Evolutionary conservation across 1,140 invertebrate species (phyloP), one percentile per base, ranked within the genome.

Genomic region (Venustaconcha ellipsiformis): DNA sequence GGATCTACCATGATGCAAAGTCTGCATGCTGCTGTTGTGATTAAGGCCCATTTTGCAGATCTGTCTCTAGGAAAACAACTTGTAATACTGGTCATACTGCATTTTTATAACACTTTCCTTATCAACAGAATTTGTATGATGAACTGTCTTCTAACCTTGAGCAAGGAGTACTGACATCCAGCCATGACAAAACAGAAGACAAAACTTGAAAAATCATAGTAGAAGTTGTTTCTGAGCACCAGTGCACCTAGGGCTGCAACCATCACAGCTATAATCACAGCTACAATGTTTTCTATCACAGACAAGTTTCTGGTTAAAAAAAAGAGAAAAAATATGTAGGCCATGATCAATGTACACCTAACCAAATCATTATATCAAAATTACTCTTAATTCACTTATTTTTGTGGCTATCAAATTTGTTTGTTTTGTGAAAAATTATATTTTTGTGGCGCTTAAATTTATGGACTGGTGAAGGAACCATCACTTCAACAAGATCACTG

Each of bases 121-220:
- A 48, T 48, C 37, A 48, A 8, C 11, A 48, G 37, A 48, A 48
- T 48, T 48, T 48, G 4, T 48, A 48, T 48, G 11, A 48, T 8
- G 6, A 6, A 48, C 11, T 48, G 11, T 48, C 4, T 48, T 68
- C 79, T 79, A 81, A 90, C 90, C 88, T 99, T 99, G 18, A 99
- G 91, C 66, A 99, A 90, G 1, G 97, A 99, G 89, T 99, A 99
- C 88, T 99, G 97, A 88, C 96, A 98, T 14, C 96, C 94, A 15
- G 97, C 97, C 64, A 99, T 97, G 30, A 99, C 95, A 82, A 98
- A 96, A 91, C 97, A 99, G 88, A 99, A 97, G 77, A 98, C 91
- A 90, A 99, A 96, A 11, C 97, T 95, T 82, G 94, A 95, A 58
- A 99, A 93, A 88, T 99, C 98, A 81, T 94, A 93, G 90, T 97